These are phyloP conservation scores for Piaya cayana DNA, from an alignment of 2,113 vertebrate genomes.

Conservation along the genomic window DNA sequence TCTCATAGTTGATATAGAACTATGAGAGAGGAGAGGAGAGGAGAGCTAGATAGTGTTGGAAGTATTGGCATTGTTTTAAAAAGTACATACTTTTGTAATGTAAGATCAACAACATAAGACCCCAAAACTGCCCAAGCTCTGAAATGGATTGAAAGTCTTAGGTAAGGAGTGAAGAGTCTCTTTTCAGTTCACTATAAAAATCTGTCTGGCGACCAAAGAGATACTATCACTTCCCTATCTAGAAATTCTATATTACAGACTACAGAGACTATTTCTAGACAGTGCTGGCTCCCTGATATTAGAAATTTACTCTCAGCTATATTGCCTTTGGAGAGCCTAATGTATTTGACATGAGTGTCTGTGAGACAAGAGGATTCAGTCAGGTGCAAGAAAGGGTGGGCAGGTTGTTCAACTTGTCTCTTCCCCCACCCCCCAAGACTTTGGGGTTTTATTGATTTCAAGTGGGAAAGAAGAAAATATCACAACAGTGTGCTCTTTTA, in stretches of 20 bases:
- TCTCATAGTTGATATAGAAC: neutral
- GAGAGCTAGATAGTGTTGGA: neutral
- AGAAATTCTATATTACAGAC: neutral
- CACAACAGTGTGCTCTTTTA: neutral
- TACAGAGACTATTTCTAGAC: neutral
- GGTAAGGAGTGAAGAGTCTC: neutral
- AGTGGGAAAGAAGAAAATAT: neutral
- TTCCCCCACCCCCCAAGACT: neutral
- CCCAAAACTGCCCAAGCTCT: neutral
- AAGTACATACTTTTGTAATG: neutral
- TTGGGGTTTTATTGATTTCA: neutral
- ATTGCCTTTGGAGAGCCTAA: neutral
- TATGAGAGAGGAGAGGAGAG: too few species aligned
- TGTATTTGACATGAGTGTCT: neutral
- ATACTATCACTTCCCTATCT: neutral
- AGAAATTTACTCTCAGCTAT: neutral
- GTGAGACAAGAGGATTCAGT: neutral
- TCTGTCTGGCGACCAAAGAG: neutral
- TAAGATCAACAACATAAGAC: neutral
- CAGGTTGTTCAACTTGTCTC: neutral
- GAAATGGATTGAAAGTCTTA: neutral
- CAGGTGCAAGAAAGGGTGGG: neutral
- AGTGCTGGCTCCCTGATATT: neutral
- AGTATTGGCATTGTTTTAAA: neutral
- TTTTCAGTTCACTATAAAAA: neutral